phyloP scores from a whole-genome alignment of 2,797 vertebrate genomes.

The Molossus alvarezi region DNA sequence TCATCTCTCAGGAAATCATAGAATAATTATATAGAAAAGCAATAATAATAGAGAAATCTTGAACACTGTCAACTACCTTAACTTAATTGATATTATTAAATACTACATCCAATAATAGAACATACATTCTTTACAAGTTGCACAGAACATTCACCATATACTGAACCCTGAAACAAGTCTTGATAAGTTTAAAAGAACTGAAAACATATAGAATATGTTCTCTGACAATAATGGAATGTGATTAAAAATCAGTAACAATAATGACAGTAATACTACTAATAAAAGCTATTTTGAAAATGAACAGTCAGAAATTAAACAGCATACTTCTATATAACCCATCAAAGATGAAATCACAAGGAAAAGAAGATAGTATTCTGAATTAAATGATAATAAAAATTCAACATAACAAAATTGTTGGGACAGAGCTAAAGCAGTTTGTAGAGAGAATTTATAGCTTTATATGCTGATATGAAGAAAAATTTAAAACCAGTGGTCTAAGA shows the following conservation, averaged over 20 bases:
- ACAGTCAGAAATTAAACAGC: not conserved
- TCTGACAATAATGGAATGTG: not conserved
- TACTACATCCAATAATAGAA: not conserved
- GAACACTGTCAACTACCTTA: not conserved
- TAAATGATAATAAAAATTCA: constrained; percentile 15
- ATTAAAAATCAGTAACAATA: constrained; percentile 27
- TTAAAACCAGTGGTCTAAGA: constrained; percentile 42
- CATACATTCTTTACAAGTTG: not conserved
- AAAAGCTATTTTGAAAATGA: constrained; percentile 36
- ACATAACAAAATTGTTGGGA: not conserved
- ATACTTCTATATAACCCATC: constrained; percentile 23
- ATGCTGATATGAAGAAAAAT: not conserved
- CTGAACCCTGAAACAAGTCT: constrained; percentile 15
- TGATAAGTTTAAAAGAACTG: constrained; percentile 32
- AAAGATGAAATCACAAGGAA: constrained; percentile 23
- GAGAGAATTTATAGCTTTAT: not conserved
- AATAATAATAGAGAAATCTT: not conserved
- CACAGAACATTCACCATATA: not conserved
- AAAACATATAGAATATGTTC: not conserved
- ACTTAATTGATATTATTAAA: constrained; percentile 41
- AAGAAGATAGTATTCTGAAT: constrained; percentile 12
- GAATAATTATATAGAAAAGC: constrained; percentile 15
- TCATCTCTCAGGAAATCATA: constrained; percentile 32
- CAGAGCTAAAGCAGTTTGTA: not conserved
- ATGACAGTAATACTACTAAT: not conserved